Base-by-base conservation (phyloP, 2,113 vertebrate species). In the Charina bottae region DNA sequence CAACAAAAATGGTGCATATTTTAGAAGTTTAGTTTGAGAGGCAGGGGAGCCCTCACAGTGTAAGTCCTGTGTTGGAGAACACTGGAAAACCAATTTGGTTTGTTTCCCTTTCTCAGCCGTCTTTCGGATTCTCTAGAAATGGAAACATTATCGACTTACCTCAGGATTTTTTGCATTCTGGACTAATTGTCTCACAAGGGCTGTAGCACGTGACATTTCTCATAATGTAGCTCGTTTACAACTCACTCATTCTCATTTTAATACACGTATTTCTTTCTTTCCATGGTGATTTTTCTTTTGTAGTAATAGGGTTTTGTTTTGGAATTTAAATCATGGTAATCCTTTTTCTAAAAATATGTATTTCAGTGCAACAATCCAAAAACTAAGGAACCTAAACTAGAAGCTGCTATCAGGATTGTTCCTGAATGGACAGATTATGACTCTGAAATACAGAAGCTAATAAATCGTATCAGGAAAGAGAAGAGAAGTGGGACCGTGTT, bases 321-420 rank as follows among this genome's bases (percentile, higher is more conserved):
- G 11, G 23, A 92, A 87, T 90, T 88, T 42, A 28, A 33, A 23
- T 33, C 7, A 53, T 1, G 88, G 28, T 89, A 17, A 59, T 53
- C 89, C 91, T 28, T 42, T 94, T 93, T 26, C 86, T 91, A 92
- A 91, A 89, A 4, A 58, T 6, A 72, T 91, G 21, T 94, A 0
- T 95, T 95, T 96, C 92, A 99, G 99, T 99, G 99, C 95, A 99
- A 99, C 96, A 99, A 99, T 95, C 99, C 99, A 28, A 98, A 98
- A 95, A 99, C 99, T 90, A 99, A 99, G 96, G 99, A 99, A 96
- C 99, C 99, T 37, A 99, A 99, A 96, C 94, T 99, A 55, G 97
- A 98, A 90, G 99, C 99, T 9, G 99, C 99, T 26, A 97, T 97
- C 7, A 96, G 99, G 86, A 99, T 99, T 83, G 98, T 99, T 92